Conservation (phyloP, 2,888 invertebrate genomes). For the Drosophila atroscutellata region DNA sequence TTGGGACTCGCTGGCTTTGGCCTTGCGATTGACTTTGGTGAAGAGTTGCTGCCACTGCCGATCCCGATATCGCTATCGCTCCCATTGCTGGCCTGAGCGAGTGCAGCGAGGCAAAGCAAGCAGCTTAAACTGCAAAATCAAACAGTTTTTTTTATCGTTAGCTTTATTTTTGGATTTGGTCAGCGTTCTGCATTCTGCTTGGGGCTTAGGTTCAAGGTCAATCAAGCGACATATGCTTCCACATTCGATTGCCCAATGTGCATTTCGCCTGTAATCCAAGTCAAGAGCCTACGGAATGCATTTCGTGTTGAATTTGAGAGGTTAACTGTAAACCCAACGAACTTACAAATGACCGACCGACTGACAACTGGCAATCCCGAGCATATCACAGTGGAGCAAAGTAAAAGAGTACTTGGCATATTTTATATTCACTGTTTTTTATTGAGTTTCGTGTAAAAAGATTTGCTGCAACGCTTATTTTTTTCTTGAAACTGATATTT, state of each 20-base stretch:
- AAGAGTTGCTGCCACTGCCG: conserved; percentile 36
- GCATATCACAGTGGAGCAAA: conserved; percentile 6
- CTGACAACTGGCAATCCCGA: conserved; percentile 24
- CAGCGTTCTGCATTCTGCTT: conserved; percentile 16
- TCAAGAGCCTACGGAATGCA: conserved; percentile 25
- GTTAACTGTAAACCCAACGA: conserved; percentile 60
- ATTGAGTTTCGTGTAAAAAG: neutral
- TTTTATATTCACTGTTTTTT: neutral
- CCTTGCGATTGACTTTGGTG: conserved; percentile 39
- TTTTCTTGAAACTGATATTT: neutral
- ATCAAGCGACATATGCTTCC: conserved; percentile 44
- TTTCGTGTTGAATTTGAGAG: conserved; percentile 42
- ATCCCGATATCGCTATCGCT: conserved; percentile 8
- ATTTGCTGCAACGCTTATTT: accelerated
- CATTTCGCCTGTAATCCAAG: conserved; percentile 36
- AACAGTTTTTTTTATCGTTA: conserved; percentile 49
- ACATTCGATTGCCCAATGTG: conserved; percentile 25
- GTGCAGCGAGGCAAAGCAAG: conserved; percentile 64
- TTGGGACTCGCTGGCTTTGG: conserved; percentile 40
- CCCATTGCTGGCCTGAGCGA: conserved; percentile 34
- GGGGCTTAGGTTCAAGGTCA: conserved; percentile 66
- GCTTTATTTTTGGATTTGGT: conserved; percentile 41
- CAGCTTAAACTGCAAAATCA: conserved; percentile 77
- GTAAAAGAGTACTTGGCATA: neutral
- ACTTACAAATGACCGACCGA: neutral